These are phyloP conservation scores for Drepana arcuata DNA, from an alignment of 1,140 invertebrate genomes.

Conservation along the genomic window DNA sequence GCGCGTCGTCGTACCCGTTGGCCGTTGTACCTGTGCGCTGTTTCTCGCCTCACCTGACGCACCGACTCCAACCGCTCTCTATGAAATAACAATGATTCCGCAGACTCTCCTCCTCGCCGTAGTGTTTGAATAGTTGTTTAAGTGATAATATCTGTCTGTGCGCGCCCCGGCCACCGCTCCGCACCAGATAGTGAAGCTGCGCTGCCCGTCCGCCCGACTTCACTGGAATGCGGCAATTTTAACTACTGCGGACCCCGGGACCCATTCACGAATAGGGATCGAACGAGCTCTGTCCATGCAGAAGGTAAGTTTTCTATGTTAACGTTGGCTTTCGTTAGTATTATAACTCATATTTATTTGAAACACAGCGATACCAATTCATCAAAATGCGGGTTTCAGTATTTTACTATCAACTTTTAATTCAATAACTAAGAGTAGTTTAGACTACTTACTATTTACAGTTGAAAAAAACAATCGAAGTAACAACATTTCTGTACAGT, in stretches of 20 bases:
- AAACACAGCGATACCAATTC: no score
- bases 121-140: slow-evolving; percentile 51
- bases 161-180: slow-evolving; percentile 34
- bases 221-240: slow-evolving; percentile 69
- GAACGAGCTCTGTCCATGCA: slow-evolving; percentile 21
- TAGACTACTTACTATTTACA: no score
- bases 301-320: slow-evolving; percentile 55
- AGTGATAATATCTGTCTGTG: slow-evolving; percentile 38
- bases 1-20: slow-evolving; percentile 27
- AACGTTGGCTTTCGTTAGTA: no score
- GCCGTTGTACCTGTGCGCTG: slow-evolving; percentile 20
- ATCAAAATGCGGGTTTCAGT: no score
- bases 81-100: slow-evolving; percentile 45
- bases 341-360: no score
- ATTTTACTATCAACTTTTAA: no score
- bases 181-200: slow-evolving; percentile 64
- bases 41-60: slow-evolving; percentile 16
- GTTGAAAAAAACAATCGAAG: no score
- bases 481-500: no score
- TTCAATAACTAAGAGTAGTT: no score
- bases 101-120: slow-evolving; percentile 15
- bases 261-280: slow-evolving; percentile 51
- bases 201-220: slow-evolving; percentile 55
- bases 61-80: slow-evolving; percentile 28
- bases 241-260: slow-evolving; percentile 63